A percentile compares a stretch with the other conserved stretches of the same genome.
These are phyloP conservation scores for Prochilodus magdalenae DNA, from an alignment of 2,113 vertebrate genomes.

Conservation along the genomic window DNA sequence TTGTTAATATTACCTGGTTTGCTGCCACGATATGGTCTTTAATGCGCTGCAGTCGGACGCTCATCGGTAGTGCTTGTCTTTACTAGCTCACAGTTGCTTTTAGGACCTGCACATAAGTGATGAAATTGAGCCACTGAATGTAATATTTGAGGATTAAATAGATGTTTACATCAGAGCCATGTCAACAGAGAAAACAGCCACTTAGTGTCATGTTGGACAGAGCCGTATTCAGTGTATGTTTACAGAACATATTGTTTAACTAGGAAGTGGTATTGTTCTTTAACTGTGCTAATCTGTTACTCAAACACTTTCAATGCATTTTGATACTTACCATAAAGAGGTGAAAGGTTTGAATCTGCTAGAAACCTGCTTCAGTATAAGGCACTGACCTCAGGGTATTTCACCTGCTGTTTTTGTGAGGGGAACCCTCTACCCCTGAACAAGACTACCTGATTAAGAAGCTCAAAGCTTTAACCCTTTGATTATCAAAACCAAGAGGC, in stretches of 20 bases:
- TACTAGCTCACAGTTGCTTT: neutral
- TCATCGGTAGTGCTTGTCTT: conserved; percentile 36
- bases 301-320: neutral
- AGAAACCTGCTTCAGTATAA: neutral
- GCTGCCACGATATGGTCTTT: conserved; percentile 44
- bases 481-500: too few relatives aligned
- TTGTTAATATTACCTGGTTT: conserved; percentile 36
- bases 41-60: conserved; percentile 37
- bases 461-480: too few relatives aligned
- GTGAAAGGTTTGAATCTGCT: neutral
- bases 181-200: neutral
- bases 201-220: neutral
- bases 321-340: conserved; percentile 15
- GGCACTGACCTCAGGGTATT: conserved; percentile 41
- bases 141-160: too few relatives aligned
- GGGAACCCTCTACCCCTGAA: too few relatives aligned
- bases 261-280: too few relatives aligned
- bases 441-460: too few relatives aligned
- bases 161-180: neutral
- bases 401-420: conserved; percentile 33
- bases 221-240: too few relatives aligned
- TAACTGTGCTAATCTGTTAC: neutral
- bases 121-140: neutral
- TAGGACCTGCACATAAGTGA: neutral
- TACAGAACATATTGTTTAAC: too few relatives aligned